phyloP scores from a whole-genome alignment of 2,797 vertebrate genomes.

The Sebastes steindachneri region DNA sequence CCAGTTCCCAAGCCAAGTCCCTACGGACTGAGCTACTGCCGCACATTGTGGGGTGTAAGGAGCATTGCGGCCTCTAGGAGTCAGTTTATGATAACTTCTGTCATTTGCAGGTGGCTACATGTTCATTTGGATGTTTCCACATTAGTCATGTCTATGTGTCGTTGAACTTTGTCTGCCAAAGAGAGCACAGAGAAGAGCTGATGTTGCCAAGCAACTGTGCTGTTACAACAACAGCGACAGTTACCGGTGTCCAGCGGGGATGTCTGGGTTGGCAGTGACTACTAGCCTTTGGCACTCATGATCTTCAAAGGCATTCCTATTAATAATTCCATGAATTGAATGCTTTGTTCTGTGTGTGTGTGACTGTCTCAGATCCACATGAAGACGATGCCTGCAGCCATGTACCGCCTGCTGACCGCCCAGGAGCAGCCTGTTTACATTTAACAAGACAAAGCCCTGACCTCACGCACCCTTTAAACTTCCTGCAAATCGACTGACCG shows the following conservation, averaged over 20 bases:
- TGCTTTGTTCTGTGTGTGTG: not conserved
- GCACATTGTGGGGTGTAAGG: no score
- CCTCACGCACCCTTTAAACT: conserved; percentile 34
- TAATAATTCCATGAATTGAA: not conserved
- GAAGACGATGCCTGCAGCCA: conserved; percentile 99
- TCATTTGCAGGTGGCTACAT: not conserved
- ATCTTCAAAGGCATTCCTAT: not conserved
- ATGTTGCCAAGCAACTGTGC: not conserved
- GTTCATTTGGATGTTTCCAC: not conserved
- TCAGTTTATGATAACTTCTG: not conserved
- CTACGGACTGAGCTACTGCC: no score
- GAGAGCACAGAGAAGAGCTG: not conserved
- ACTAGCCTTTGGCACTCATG: not conserved
- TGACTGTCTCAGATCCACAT: conserved; percentile 90
- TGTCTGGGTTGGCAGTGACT: not conserved
- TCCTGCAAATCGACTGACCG: not conserved
- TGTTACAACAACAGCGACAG: not conserved
- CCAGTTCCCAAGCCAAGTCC: no score
- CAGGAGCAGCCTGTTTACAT: conserved; percentile 90
- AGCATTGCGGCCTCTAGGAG: no score
- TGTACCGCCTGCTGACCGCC: conserved; percentile 98
- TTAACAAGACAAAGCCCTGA: conserved; percentile 52
- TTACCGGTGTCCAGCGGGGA: not conserved
- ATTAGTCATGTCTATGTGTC: no score
- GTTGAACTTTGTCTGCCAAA: not conserved